A percentile compares a stretch with the other conserved stretches of the same genome.
These are phyloP conservation scores for Rhopalosiphum nymphaeae DNA, from an alignment of 2,888 invertebrate genomes.

Conservation along the genomic window DNA sequence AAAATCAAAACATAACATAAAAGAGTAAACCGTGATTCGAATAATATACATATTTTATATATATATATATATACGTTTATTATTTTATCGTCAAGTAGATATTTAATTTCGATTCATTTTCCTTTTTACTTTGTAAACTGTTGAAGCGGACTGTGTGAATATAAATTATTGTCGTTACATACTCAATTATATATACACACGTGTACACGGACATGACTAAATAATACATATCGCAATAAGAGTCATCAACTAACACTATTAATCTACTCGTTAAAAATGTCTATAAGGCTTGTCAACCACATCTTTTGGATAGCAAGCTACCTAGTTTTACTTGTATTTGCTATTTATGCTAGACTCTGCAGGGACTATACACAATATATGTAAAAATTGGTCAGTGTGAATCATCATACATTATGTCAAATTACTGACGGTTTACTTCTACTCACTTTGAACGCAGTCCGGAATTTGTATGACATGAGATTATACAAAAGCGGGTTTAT, in stretches of 20 bases:
- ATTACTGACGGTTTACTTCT: background rate
- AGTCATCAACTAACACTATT: background rate
- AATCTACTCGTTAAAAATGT: background rate
- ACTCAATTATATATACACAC: background rate
- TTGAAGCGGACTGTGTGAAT: background rate
- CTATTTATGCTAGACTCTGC: background rate
- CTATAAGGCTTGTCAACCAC: background rate
- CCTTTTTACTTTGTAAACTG: background rate
- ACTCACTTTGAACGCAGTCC: constrained; percentile 72
- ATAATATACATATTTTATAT: background rate
- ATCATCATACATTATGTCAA: background rate
- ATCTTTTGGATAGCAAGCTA: background rate
- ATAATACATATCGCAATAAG: background rate
- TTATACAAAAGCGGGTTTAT: constrained; percentile 94
- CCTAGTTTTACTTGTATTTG: background rate
- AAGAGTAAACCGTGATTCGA: background rate
- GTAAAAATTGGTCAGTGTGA: background rate
- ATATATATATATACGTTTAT: background rate
- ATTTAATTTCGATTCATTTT: background rate
- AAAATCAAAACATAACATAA: background rate
- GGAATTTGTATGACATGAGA: constrained; percentile 94
- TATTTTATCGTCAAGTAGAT: background rate
- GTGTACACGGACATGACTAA: background rate
- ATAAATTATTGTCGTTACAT: background rate
- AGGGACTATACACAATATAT: background rate